Percentiles rank a stretch among this genome's conserved stretches.
These are phyloP conservation scores for Rhagonycha fulva DNA, from an alignment of 2,888 invertebrate genomes.

Conservation along the genomic window DNA sequence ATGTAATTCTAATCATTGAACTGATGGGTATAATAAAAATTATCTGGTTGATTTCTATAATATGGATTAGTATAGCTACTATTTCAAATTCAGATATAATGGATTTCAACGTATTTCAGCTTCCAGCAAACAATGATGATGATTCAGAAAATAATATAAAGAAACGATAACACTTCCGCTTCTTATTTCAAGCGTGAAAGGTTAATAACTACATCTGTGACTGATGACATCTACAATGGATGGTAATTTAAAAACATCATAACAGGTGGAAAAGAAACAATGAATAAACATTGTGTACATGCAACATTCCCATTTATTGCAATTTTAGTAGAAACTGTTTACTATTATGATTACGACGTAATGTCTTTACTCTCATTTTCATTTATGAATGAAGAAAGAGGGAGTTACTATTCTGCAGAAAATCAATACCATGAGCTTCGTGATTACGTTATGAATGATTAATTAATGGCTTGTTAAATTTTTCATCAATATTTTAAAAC, in stretches of 20 bases:
- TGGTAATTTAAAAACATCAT: neutral
- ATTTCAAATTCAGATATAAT: neutral
- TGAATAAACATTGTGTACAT: neutral
- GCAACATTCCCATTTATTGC: neutral
- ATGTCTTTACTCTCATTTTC: neutral
- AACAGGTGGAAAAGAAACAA: neutral
- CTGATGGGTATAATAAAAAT: neutral
- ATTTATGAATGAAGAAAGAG: neutral
- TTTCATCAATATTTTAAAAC: neutral
- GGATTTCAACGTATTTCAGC: neutral
- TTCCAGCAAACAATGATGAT: neutral
- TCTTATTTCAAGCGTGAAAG: constrained; percentile 13
- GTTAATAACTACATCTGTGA: constrained; percentile 12
- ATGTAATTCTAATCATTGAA: neutral
- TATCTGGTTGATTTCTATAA: neutral
- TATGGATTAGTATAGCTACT: no score
- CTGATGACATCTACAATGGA: neutral
- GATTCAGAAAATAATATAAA: neutral
- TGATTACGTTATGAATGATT: neutral
- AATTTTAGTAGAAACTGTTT: neutral
- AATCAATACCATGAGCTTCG: neutral
- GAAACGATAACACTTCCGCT: constrained; percentile 4
- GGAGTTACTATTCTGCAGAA: neutral
- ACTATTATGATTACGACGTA: neutral
- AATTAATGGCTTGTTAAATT: neutral